Base-by-base conservation (phyloP, 2,888 invertebrate genomes). In the Drosophila hamatofila region DNA sequence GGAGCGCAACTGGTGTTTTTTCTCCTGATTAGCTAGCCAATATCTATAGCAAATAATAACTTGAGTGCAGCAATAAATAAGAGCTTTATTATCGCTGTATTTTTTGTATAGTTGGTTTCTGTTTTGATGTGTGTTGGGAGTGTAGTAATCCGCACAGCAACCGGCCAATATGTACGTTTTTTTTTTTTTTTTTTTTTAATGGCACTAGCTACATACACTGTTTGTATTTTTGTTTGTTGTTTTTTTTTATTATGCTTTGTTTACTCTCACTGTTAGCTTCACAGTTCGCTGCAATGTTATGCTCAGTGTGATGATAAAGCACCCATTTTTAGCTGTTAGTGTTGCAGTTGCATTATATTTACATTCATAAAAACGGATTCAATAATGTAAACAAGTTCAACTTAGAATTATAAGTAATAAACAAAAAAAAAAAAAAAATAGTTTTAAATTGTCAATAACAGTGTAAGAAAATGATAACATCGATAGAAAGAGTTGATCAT, bases 11-110 rank as follows among this genome's bases (percentile, higher is more conserved):
- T 77, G 57, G 44, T 71, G 44, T 71, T 14, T 64, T 37, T 59
- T 49, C n/a, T n/a, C 21, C 56, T 33, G 70, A 77, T 65, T 70
- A 66, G 57, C 46, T 33, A 2, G 23, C 5, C 51, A 54, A 62
- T 77, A 77, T 74, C 64, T 78, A 41, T 37, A 70, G n/a, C 16
- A 65, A 63, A 42, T 49, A n/a, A n/a, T n/a, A n/a, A 66, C 63
- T 78, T 25, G 44, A 70, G 35, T 41, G 49, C 62, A 30, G 48
- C 55, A 78, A 77, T 77, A 77, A 77, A 77, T 71, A 66, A 63
- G 18, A 33, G 27, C 52, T 49, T 70, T 74, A 66, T 78, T 78
- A 77, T 77, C 78, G 21, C 30, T 41, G 25, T 3, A 52, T 23
- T 46, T 48, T 60, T 55, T 58, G 46, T 55, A 49, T 57, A 51